Evolutionary conservation across 2,888 invertebrate species (phyloP).

Genomic region (Brachynemurus nebulosus): DNA sequence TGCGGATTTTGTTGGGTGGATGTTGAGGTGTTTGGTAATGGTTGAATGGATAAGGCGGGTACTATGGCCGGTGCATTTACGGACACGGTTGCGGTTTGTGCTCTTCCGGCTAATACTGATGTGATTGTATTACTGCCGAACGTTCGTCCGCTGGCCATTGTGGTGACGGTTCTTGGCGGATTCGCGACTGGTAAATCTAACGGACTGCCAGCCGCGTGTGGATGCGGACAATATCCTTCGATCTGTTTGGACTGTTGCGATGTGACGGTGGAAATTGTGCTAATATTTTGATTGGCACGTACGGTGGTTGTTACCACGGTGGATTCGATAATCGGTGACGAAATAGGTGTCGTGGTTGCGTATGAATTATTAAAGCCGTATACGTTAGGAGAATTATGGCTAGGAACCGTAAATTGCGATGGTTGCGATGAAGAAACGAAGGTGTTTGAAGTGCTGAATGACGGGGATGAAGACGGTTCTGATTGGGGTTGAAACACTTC

Average conservation of each 20-base stretch:
- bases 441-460: conserved; percentile 37
- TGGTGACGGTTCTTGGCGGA: conserved; percentile 36
- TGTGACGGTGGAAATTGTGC: no score
- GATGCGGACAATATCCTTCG: conserved; percentile 29
- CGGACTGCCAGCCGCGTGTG: conserved; percentile 21
- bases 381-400: conserved; percentile 4
- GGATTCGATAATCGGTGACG: conserved; percentile 1
- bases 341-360: conserved; percentile 15
- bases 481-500: conserved; percentile 36
- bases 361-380: not conserved
- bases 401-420: conserved; percentile 4
- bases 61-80: conserved; percentile 46
- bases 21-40: conserved; percentile 33
- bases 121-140: conserved; percentile 71
- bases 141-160: conserved; percentile 60
- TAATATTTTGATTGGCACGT: no score
- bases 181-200: conserved; percentile 21
- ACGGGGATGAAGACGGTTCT: conserved; percentile 43
- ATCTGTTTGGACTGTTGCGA: conserved; percentile 12
- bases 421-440: conserved; percentile 3
- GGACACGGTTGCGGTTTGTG: conserved; percentile 63
- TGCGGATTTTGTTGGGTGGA: conserved; percentile 35
- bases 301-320: no score
- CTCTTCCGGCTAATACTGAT: conserved; percentile 60
- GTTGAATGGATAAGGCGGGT: conserved; percentile 29